Percentiles rank a stretch among this genome's conserved stretches.
Conservation (phyloP, 2,888 invertebrate species). For the Muschampia plurimacula region DNA sequence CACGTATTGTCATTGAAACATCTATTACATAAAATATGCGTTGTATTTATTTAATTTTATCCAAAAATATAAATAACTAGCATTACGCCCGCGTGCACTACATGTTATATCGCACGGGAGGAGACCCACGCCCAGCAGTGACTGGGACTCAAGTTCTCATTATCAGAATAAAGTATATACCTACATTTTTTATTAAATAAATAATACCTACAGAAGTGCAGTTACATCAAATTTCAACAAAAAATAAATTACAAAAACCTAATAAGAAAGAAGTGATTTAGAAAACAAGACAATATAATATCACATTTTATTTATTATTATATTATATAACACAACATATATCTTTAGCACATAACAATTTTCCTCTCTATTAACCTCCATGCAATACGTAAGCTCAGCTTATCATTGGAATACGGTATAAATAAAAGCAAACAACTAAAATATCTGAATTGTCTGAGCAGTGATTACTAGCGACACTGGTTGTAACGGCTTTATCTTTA, state of each 20-base stretch:
- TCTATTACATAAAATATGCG: too few species aligned
- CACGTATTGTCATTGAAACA: too few species aligned
- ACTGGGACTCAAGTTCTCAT: too few species aligned
- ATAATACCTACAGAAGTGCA: too few species aligned
- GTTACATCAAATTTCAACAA: too few species aligned
- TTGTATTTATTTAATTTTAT: too few species aligned
- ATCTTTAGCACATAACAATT: conserved; percentile 76
- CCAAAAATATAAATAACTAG: too few species aligned
- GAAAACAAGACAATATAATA: conserved; percentile 59
- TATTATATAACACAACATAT: conserved; percentile 80
- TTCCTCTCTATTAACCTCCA: conserved; percentile 61
- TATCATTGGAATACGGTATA: conserved; percentile 72
- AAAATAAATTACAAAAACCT: not conserved
- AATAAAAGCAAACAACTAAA: conserved; percentile 77
- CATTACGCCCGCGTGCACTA: too few species aligned
- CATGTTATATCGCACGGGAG: too few species aligned
- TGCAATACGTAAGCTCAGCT: conserved; percentile 69
- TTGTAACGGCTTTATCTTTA: not conserved
- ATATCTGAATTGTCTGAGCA: conserved; percentile 59
- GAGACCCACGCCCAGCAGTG: too few species aligned
- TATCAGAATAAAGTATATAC: too few species aligned
- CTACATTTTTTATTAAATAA: too few species aligned
- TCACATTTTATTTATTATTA: conserved; percentile 82
- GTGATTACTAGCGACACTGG: conserved; percentile 44
- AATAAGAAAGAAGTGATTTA: not conserved